Percentiles rank a stretch among this genome's conserved stretches.
Conservation (phyloP, 2,888 invertebrate genomes). For the Drosophila diplacantha region DNA sequence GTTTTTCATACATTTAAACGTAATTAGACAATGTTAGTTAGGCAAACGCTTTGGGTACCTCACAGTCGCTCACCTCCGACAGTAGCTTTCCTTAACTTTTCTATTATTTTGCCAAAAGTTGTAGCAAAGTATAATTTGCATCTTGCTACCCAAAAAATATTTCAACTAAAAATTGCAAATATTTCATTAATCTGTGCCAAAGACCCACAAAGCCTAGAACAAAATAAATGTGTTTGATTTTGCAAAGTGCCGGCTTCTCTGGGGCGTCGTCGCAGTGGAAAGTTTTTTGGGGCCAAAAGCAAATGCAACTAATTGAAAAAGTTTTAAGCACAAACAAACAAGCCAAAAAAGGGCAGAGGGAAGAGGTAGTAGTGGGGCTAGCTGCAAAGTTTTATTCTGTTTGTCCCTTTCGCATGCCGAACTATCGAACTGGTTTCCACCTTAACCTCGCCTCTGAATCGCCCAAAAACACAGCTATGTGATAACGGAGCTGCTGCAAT, state of each 20-base stretch:
- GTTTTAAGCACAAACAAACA: conserved; percentile 51
- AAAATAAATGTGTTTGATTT: conserved; percentile 23
- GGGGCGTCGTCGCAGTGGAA: too few relatives aligned
- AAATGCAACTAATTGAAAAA: conserved; percentile 63
- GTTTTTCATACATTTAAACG: background rate
- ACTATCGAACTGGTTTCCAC: conserved; percentile 38
- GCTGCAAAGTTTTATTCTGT: conserved; percentile 6
- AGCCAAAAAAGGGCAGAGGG: conserved; percentile 22
- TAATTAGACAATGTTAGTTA: background rate
- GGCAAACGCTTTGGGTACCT: too few relatives aligned
- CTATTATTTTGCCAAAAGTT: background rate
- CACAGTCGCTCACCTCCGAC: too few relatives aligned
- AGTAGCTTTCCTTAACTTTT: background rate
- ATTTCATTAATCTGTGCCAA: conserved; percentile 13
- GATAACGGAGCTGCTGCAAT: conserved; percentile 99
- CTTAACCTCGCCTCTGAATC: conserved; percentile 35
- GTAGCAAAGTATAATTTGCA: background rate
- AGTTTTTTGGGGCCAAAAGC: conserved; percentile 37
- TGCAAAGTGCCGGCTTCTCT: conserved; percentile 28
- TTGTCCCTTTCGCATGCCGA: conserved; percentile 8
- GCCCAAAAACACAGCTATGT: conserved; percentile 87
- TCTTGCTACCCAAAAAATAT: background rate
- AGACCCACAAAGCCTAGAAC: conserved; percentile 11
- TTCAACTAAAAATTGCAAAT: conserved; percentile 1
- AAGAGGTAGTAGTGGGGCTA: conserved; percentile 5